Evolutionary conservation across 2,113 vertebrate genomes (phyloP).

Genomic region (Cryptomyrus ogoouensis): DNA sequence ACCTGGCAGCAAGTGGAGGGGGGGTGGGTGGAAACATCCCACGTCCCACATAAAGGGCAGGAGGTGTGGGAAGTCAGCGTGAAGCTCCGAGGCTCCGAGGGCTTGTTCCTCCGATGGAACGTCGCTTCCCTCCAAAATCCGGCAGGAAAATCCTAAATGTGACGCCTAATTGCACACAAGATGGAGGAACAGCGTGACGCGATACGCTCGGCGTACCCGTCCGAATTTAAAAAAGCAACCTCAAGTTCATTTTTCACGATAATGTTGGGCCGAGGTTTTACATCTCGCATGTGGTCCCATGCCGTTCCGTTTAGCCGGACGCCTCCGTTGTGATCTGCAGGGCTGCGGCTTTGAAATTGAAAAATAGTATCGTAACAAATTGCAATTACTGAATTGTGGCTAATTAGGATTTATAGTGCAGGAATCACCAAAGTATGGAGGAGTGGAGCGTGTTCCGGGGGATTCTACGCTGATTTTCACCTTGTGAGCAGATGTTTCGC

Average conservation of each 20-base stretch:
- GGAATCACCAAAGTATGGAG: neutral
- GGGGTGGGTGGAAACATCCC: neutral
- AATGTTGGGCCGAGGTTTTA: neutral
- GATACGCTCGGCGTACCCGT: neutral
- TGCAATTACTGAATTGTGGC: neutral
- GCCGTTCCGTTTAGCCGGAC: neutral
- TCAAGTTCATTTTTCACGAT: neutral
- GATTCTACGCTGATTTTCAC: neutral
- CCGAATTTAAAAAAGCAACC: neutral
- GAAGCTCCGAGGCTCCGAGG: neutral
- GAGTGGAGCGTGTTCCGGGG: neutral
- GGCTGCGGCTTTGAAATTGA: neutral
- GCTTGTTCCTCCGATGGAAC: neutral
- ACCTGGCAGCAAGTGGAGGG: neutral
- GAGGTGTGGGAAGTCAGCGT: neutral
- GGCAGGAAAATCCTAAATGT: neutral
- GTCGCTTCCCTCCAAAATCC: neutral
- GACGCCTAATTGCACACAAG: neutral
- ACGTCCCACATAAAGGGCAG: neutral
- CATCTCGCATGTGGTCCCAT: neutral
- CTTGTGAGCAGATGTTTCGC: neutral
- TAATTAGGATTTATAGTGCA: constrained; percentile 8
- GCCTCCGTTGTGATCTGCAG: neutral
- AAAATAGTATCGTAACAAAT: neutral
- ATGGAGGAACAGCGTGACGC: neutral